Percentiles rank a stretch among this genome's conserved stretches.
phyloP scores from a whole-genome alignment of 2,797 vertebrate species.

The Bovichtus variegatus region DNA sequence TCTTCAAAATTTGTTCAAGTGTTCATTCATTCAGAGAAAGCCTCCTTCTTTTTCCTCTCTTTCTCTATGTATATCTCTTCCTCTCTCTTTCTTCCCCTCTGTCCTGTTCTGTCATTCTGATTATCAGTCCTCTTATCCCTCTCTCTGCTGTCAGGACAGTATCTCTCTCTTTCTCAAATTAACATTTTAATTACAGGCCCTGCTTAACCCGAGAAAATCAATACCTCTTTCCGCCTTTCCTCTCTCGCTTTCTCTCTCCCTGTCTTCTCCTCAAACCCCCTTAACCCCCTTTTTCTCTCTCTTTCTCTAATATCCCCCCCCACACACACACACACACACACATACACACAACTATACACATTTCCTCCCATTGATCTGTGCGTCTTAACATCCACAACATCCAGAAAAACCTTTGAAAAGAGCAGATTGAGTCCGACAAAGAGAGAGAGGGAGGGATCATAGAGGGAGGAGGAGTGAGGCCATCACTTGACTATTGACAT shows the following conservation, averaged over 20 bases:
- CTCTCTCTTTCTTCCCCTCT: constrained; percentile 63
- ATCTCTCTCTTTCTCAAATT: constrained; percentile 99
- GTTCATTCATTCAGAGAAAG: background rate
- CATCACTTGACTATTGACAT: background rate
- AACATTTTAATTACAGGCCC: constrained; percentile 99
- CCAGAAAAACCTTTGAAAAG: constrained; percentile 89
- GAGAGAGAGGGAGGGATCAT: constrained; percentile 12
- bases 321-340: constrained; percentile 82
- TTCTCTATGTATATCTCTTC: constrained; percentile 15
- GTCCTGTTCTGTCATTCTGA: constrained; percentile 75
- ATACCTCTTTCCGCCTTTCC: constrained; percentile 89
- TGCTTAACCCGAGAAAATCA: constrained; percentile 96
- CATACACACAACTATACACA: constrained; percentile 71
- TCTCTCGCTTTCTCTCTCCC: constrained; percentile 47
- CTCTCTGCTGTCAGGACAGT: constrained; percentile 96
- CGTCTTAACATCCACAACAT: constrained; percentile 84
- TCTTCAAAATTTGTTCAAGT: constrained; percentile 51
- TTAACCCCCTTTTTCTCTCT: constrained; percentile 76
- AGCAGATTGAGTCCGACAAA: constrained; percentile 66
- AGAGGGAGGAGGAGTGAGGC: background rate
- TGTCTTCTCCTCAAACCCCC: constrained; percentile 36
- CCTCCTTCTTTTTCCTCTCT: background rate
- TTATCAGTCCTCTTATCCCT: constrained; percentile 94
- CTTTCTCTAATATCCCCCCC: constrained; percentile 42
- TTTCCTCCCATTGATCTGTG: constrained; percentile 87